Conservation (phyloP, 2,797 vertebrate genomes). For the Sebastes kiyomatsui region DNA sequence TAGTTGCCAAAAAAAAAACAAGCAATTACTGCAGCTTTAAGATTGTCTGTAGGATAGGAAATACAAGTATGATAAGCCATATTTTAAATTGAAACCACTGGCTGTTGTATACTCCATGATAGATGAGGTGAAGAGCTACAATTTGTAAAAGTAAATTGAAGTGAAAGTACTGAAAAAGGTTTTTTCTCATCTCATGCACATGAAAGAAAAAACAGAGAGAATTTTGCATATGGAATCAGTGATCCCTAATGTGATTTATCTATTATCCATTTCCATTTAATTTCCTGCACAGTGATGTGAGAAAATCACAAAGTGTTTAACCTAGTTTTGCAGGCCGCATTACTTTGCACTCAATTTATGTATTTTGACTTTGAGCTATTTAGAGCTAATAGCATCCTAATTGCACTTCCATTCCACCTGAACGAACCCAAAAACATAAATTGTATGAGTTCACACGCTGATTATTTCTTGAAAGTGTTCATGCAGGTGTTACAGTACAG, state of each 20-base stretch:
- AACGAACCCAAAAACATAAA: neutral
- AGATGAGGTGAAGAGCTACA: neutral
- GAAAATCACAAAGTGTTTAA: slow-evolving; percentile 13
- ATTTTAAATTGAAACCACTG: neutral
- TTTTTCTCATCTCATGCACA: neutral
- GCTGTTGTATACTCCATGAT: too few relatives aligned
- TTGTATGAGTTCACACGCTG: neutral
- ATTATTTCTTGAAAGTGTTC: neutral
- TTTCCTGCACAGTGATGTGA: slow-evolving; percentile 3
- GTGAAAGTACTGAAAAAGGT: neutral
- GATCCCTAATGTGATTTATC: neutral
- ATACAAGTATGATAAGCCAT: neutral
- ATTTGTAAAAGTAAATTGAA: neutral
- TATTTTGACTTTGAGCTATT: slow-evolving; percentile 30
- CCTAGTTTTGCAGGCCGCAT: slow-evolving; percentile 14
- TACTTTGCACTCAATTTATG: slow-evolving; percentile 24
- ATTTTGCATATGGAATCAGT: neutral
- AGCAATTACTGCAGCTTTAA: neutral
- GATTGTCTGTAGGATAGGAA: neutral
- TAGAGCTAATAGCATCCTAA: slow-evolving; percentile 39
- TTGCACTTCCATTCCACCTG: slow-evolving; percentile 35
- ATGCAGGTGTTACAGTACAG: neutral
- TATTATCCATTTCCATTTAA: neutral
- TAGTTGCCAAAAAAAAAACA: too few relatives aligned
- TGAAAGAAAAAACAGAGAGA: neutral